phyloP scores from a whole-genome alignment of 2,113 vertebrate species.

The Pantherophis guttatus region DNA sequence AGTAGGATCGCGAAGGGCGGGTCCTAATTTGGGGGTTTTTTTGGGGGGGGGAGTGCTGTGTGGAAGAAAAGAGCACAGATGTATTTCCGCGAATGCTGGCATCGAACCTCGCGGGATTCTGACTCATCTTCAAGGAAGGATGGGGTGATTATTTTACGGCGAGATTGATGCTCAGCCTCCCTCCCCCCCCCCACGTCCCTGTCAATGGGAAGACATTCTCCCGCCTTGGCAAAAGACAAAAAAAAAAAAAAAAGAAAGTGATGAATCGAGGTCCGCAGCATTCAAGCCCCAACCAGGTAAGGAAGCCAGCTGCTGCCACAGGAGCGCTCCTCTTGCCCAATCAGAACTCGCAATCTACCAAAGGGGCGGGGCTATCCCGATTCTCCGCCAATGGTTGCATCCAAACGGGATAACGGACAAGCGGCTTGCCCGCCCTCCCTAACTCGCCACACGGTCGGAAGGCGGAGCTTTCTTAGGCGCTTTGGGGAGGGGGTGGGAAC shows the following conservation, averaged over 20 bases:
- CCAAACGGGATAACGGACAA: accelerated
- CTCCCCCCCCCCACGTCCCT: neutral
- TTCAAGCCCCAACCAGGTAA: accelerated
- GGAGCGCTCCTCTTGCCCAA: neutral
- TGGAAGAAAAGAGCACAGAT: neutral
- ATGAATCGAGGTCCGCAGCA: neutral
- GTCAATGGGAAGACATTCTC: neutral
- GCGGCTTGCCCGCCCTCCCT: neutral
- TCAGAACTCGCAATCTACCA: accelerated
- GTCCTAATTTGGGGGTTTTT: neutral
- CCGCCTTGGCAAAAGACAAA: neutral
- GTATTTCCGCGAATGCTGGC: neutral
- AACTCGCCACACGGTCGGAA: neutral
- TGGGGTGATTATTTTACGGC: neutral
- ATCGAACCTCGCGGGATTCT: neutral
- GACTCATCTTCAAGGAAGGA: neutral
- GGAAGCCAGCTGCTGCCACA: neutral
- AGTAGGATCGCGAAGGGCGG: neutral
- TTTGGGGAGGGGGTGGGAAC: neutral
- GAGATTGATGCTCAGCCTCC: neutral
- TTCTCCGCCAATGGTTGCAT: neutral
- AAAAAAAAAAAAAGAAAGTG: neutral
- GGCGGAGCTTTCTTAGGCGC: neutral
- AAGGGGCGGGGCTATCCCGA: neutral
- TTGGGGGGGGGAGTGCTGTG: neutral